phyloP scores from a whole-genome alignment of 2,797 vertebrate species.

The Muscicapa striata region DNA sequence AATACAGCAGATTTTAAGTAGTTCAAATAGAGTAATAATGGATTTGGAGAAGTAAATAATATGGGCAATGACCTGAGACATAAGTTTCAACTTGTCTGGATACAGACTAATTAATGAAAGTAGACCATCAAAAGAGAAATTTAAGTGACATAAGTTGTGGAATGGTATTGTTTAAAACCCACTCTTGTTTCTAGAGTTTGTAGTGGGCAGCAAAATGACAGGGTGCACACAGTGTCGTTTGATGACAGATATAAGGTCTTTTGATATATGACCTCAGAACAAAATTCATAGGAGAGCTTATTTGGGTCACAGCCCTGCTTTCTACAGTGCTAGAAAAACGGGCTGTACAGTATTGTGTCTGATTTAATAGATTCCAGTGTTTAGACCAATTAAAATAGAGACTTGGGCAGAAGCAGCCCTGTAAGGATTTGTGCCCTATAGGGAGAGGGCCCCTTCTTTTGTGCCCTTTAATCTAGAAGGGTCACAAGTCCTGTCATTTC shows the following conservation, averaged over 20 bases:
- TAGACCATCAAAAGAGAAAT: not conserved
- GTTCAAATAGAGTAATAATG: not conserved
- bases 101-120: not conserved
- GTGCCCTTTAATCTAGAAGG: not conserved
- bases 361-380: not conserved
- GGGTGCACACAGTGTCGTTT: fast-evolving
- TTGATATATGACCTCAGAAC: not conserved
- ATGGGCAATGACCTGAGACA: not conserved
- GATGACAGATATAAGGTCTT: not conserved
- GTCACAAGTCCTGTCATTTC: not conserved
- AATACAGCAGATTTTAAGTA: not conserved
- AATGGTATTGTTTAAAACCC: not conserved
- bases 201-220: not conserved
- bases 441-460: not conserved
- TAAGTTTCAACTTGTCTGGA: not conserved
- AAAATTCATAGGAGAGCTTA: not conserved
- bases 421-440: not conserved
- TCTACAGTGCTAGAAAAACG: not conserved
- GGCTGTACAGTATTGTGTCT: not conserved
- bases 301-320: not conserved
- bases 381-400: not conserved
- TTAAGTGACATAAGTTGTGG: not conserved
- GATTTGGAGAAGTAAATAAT: not conserved
- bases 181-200: not conserved
- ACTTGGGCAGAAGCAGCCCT: not conserved